Conservation (phyloP, 2,888 invertebrate genomes). For the Macrosiphum euphorbiae region DNA sequence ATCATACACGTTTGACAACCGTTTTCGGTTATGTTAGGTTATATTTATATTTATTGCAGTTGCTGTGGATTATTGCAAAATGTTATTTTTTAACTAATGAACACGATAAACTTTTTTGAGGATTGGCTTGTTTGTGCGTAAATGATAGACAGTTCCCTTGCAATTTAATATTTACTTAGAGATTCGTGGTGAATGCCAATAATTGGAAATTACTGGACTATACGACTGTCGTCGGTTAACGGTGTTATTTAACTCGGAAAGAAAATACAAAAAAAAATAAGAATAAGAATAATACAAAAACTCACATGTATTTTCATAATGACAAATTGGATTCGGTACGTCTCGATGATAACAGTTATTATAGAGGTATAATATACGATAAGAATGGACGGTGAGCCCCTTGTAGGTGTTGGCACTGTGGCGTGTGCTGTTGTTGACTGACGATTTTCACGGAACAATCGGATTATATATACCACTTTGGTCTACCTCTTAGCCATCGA, state of each 20-base stretch:
- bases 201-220: not conserved
- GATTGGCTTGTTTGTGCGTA: not conserved
- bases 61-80: not conserved
- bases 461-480: slow-evolving; percentile 41
- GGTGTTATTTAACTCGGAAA: not conserved
- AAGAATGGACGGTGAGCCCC: not conserved
- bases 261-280: not conserved
- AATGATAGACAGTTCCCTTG: not conserved
- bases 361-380: not conserved
- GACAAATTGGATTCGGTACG: not conserved
- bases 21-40: not conserved
- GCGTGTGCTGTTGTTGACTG: slow-evolving; percentile 52
- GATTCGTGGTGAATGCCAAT: not conserved
- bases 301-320: slow-evolving; percentile 54
- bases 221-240: not conserved
- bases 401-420: not conserved
- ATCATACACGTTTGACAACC: not conserved
- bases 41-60: not conserved
- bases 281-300: not conserved
- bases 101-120: not conserved
- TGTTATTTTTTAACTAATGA: not conserved
- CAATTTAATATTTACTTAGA: not conserved
- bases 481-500: too few species aligned
- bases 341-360: not conserved
- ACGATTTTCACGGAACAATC: slow-evolving; percentile 48